Evolutionary conservation across 2,888 invertebrate species (phyloP).

Genomic region (Oxycera nigricornis): DNA sequence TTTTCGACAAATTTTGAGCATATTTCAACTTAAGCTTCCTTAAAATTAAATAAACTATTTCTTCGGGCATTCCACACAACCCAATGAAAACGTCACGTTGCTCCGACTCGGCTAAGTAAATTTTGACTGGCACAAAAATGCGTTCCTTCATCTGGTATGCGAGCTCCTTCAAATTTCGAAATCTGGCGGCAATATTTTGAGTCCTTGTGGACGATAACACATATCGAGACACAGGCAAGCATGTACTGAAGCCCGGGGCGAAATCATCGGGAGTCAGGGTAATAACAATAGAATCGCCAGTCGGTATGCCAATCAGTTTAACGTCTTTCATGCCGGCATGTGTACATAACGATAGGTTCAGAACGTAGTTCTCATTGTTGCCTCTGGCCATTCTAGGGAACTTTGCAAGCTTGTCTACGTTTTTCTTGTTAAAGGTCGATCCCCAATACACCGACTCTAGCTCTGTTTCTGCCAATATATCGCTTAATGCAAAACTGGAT

Average conservation of each 20-base stretch:
- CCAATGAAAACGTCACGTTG: constrained; percentile 58
- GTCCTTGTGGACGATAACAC: constrained; percentile 50
- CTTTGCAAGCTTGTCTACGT: constrained; percentile 43
- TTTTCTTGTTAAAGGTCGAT: constrained; percentile 49
- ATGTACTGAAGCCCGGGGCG: constrained; percentile 53
- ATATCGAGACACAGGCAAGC: constrained; percentile 57
- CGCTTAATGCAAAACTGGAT: constrained; percentile 51
- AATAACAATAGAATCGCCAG: constrained; percentile 56
- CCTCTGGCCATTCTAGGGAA: constrained; percentile 35
- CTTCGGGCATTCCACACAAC: constrained; percentile 58
- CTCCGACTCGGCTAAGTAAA: constrained; percentile 65
- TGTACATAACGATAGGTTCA: constrained; percentile 26
- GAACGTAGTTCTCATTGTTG: constrained; percentile 23
- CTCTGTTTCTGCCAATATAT: neutral
- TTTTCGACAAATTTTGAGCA: constrained; percentile 41
- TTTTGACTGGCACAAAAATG: constrained; percentile 65
- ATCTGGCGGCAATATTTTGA: constrained; percentile 51
- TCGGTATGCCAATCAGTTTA: constrained; percentile 52
- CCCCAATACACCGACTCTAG: constrained; percentile 37
- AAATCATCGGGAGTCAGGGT: constrained; percentile 54
- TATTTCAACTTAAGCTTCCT: constrained; percentile 47
- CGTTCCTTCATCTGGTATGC: constrained; percentile 65
- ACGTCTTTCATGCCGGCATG: constrained; percentile 38
- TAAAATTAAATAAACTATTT: constrained; percentile 54
- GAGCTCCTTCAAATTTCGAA: constrained; percentile 62